phyloP scores from a whole-genome alignment of 2,797 vertebrate genomes.

The Acanthiza pusilla region DNA sequence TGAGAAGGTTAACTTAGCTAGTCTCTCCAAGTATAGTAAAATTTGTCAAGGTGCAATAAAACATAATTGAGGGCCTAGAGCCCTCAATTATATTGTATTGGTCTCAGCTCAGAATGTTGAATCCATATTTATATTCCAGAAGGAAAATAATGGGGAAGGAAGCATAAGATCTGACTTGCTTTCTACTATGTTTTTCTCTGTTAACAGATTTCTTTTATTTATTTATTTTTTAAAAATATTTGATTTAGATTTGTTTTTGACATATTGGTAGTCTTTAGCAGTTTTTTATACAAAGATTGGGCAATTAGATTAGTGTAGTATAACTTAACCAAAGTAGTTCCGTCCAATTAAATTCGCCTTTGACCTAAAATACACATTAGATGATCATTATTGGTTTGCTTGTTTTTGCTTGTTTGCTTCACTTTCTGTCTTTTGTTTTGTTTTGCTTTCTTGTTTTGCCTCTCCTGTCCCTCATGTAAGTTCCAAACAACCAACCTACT shows the following conservation, averaged over 20 bases:
- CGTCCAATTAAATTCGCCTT: not conserved
- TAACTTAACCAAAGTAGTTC: not conserved
- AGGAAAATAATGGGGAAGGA: not conserved
- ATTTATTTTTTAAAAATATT: not conserved
- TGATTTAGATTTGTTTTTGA: not conserved
- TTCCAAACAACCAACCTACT: not conserved
- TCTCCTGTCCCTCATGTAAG: not conserved
- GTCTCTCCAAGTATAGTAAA: not conserved
- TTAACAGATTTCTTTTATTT: not conserved
- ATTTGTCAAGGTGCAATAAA: not conserved
- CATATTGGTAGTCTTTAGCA: not conserved
- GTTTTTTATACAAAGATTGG: not conserved
- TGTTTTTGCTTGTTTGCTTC: not conserved
- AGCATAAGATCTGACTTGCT: not conserved
- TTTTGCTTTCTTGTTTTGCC: not conserved
- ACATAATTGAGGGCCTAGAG: not conserved
- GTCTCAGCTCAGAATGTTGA: not conserved
- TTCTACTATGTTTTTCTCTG: not conserved
- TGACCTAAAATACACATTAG: not conserved
- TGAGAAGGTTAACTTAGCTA: not conserved
- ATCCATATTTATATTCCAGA: not conserved
- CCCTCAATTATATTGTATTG: not conserved
- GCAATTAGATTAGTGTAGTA: not conserved
- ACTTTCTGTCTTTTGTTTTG: not conserved
- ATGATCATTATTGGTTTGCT: not conserved